phyloP scores from a whole-genome alignment of 2,888 invertebrate genomes.

The Euphydryas editha region DNA sequence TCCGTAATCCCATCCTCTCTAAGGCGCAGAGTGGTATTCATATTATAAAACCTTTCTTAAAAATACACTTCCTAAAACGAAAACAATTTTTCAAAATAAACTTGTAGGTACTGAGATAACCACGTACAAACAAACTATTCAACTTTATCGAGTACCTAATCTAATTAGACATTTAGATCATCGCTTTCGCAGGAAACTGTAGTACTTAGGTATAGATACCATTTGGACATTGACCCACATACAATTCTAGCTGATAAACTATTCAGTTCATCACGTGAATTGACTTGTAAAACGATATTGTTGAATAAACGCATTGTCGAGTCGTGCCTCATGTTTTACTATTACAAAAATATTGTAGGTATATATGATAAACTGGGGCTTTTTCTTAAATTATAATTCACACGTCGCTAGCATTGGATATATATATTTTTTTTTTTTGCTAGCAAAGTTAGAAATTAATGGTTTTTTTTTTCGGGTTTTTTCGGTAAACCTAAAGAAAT shows the following conservation, averaged over 20 bases:
- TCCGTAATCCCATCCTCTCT: too few relatives aligned
- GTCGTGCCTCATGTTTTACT: conserved; percentile 36
- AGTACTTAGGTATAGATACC: conserved; percentile 15
- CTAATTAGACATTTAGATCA: background rate
- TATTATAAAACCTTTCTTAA: too few relatives aligned
- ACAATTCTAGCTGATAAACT: conserved; percentile 60
- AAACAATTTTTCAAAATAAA: too few relatives aligned
- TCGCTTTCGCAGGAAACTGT: background rate
- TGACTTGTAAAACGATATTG: conserved; percentile 67
- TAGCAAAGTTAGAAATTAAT: too few relatives aligned
- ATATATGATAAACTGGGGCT: background rate
- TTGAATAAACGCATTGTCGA: conserved; percentile 60
- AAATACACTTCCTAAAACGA: too few relatives aligned
- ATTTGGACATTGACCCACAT: conserved; percentile 72
- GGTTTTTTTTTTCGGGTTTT: too few relatives aligned
- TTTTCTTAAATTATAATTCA: background rate
- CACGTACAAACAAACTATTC: background rate
- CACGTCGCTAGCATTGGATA: too few relatives aligned
- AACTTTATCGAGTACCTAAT: background rate
- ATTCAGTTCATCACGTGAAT: conserved; percentile 67
- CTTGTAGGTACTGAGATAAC: too few relatives aligned
- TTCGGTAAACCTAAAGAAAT: too few relatives aligned
- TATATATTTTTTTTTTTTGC: too few relatives aligned
- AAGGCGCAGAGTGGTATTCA: too few relatives aligned
- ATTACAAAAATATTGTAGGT: conserved; percentile 35